Percentiles rank a stretch among this genome's conserved stretches.
These are phyloP conservation scores for Magallana gigas DNA, from an alignment of 1,140 invertebrate species.

Conservation along the genomic window DNA sequence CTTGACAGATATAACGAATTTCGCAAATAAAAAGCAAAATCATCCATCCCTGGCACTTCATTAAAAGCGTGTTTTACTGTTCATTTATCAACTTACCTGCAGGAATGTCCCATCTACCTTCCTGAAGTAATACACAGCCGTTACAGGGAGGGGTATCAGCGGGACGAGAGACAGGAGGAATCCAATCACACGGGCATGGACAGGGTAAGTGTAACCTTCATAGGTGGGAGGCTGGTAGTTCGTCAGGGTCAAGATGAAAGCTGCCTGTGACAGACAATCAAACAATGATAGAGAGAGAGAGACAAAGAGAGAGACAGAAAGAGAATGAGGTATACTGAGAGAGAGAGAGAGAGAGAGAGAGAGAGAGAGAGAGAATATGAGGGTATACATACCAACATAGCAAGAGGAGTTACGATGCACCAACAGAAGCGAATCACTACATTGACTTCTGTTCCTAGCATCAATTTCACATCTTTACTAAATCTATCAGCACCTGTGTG, in stretches of 20 bases:
- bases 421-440: conserved; percentile 87
- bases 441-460: conserved; percentile 54
- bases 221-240: conserved; percentile 81
- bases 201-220: conserved; percentile 67
- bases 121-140: conserved; percentile 59
- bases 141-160: conserved; percentile 69
- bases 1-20: too few species aligned
- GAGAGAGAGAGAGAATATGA: too few species aligned
- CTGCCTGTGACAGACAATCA: conserved; percentile 83
- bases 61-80: too few species aligned
- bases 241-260: conserved; percentile 84
- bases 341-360: too few species aligned
- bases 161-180: conserved; percentile 68
- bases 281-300: neutral
- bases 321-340: too few species aligned
- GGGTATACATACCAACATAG: conserved; percentile 82
- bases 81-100: conserved; percentile 44
- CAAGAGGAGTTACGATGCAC: conserved; percentile 87
- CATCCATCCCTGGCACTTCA: too few species aligned
- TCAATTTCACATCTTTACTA: conserved; percentile 62
- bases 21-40: too few species aligned
- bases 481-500: conserved; percentile 71
- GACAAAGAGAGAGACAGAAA: neutral
- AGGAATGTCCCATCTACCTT: conserved; percentile 50
- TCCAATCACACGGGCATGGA: conserved; percentile 62